These are phyloP conservation scores for Catharus fuscescens DNA, from an alignment of 2,113 vertebrate genomes.

Conservation along the genomic window DNA sequence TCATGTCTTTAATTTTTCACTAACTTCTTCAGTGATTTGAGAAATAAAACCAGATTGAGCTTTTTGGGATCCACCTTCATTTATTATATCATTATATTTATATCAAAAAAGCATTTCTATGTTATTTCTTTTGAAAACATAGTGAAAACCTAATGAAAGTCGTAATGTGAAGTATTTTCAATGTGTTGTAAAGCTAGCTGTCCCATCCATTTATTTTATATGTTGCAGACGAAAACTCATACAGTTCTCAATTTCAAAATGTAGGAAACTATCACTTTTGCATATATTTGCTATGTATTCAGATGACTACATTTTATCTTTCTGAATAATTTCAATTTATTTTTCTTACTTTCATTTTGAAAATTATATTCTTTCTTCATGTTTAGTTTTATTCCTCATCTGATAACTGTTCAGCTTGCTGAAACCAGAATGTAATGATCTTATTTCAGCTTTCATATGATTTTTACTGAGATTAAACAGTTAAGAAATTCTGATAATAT, in stretches of 20 bases:
- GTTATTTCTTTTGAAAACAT: not conserved
- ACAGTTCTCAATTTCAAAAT: not conserved
- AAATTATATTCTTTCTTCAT: not conserved
- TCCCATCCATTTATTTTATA: not conserved
- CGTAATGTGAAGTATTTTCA: not conserved
- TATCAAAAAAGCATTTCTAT: not conserved
- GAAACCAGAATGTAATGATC: not conserved
- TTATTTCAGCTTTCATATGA: not conserved
- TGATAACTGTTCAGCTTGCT: not conserved
- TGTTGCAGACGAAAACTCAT: not conserved
- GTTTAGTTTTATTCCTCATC: not conserved
- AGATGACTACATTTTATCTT: not conserved
- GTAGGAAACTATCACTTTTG: not conserved
- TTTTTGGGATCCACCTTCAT: not conserved
- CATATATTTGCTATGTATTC: not conserved
- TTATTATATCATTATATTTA: not conserved
- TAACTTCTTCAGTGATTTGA: not conserved
- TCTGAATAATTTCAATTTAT: not conserved
- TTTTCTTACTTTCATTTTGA: not conserved
- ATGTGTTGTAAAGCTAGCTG: not conserved
- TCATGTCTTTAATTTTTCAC: not conserved
- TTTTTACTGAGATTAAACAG: not conserved
- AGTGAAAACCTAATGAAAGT: not conserved
- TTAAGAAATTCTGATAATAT: not conserved
- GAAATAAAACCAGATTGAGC: not conserved